These are phyloP conservation scores for Cephalopholis sonnerati DNA, from an alignment of 2,113 vertebrate genomes.

Conservation along the genomic window DNA sequence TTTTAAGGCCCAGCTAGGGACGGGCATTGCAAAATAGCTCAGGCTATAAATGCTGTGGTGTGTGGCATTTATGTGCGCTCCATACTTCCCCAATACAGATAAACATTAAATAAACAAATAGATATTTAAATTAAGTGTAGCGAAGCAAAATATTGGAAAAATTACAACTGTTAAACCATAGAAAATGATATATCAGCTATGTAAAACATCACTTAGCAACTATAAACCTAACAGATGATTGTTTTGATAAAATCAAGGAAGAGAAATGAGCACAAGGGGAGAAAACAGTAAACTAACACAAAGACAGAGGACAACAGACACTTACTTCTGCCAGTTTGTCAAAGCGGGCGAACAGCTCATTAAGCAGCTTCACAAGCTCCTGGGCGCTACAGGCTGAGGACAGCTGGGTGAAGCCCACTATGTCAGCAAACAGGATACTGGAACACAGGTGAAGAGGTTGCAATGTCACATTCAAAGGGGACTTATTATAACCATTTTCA, in stretches of 20 bases:
- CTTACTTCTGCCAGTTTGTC: slow-evolving; percentile 95
- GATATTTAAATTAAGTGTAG: background rate
- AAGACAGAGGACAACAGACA: slow-evolving; percentile 9
- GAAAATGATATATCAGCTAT: background rate
- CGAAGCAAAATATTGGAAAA: too few relatives aligned
- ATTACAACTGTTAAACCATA: background rate
- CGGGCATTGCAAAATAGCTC: too few relatives aligned
- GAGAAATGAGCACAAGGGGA: background rate
- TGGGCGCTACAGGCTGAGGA: slow-evolving; percentile 94
- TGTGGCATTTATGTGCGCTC: too few relatives aligned
- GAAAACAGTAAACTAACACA: background rate
- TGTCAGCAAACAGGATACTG: slow-evolving; percentile 98
- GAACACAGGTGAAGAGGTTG: background rate
- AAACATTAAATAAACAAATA: too few relatives aligned
- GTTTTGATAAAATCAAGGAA: background rate
- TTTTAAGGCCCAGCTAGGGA: too few relatives aligned
- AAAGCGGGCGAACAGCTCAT: slow-evolving; percentile 94
- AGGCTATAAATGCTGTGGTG: too few relatives aligned
- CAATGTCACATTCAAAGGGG: background rate
- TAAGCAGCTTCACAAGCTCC: slow-evolving; percentile 96
- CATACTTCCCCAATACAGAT: too few relatives aligned
- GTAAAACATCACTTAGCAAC: background rate
- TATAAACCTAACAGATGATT: background rate
- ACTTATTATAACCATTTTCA: too few relatives aligned
- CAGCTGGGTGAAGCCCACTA: slow-evolving; percentile 96